phyloP scores from a whole-genome alignment of 2,797 vertebrate genomes.

The Rhinoraja longicauda region DNA sequence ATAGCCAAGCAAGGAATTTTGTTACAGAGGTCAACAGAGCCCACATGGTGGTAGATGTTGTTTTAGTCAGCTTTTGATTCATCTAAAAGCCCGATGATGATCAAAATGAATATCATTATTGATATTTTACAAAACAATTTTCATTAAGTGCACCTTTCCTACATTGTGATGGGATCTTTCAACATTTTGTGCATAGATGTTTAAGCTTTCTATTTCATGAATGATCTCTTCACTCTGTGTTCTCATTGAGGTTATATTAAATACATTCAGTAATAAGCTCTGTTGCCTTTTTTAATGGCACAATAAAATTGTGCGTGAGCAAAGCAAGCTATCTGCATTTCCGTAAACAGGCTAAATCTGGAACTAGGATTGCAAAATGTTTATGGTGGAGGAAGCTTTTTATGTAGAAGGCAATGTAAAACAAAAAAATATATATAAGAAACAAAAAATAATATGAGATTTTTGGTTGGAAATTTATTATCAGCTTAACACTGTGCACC shows the following conservation, averaged over 20 bases:
- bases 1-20: conserved; percentile 79
- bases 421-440: no score
- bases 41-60: conserved; percentile 74
- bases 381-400: neutral
- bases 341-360: neutral
- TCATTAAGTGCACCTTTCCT: neutral
- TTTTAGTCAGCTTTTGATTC: conserved; percentile 84
- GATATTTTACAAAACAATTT: conserved; percentile 99
- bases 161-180: conserved; percentile 10
- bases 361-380: neutral
- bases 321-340: neutral
- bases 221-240: neutral
- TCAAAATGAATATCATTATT: conserved; percentile 74
- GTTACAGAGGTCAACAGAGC: conserved; percentile 78
- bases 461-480: neutral
- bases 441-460: neutral
- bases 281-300: neutral
- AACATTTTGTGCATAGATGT: neutral
- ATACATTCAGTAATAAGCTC: neutral
- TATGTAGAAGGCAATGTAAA: neutral
- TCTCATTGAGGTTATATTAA: neutral
- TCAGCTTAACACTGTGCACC: neutral
- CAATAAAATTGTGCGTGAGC: neutral
- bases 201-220: neutral
- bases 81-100: conserved; percentile 60